Percentiles rank a stretch among this genome's conserved stretches.
Evolutionary conservation across 1,140 invertebrate species (phyloP).

Genomic region (Sitobion miscanthi): DNA sequence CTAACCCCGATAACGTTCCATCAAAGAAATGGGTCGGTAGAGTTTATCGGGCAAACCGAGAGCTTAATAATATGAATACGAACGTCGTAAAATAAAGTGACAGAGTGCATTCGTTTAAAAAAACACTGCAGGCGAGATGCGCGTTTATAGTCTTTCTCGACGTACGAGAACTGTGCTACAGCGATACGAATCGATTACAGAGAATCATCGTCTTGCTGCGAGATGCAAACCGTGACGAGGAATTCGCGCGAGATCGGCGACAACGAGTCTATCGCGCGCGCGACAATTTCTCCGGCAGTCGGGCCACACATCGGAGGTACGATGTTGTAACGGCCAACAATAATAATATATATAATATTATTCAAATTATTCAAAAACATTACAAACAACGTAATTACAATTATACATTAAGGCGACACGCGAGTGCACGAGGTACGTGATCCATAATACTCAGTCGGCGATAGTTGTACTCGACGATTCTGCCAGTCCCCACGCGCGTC

Average conservation of each 20-base stretch:
- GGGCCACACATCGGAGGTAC: not conserved
- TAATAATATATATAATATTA: not conserved
- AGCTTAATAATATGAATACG: not conserved
- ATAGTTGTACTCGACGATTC: too few species aligned
- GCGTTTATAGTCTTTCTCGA: not conserved
- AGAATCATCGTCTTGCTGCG: not conserved
- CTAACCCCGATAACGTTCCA: not conserved
- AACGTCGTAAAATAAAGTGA: not conserved
- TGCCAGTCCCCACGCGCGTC: too few species aligned
- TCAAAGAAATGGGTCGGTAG: not conserved
- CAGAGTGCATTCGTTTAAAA: not conserved
- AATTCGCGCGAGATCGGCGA: not conserved
- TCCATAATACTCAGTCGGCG: not conserved
- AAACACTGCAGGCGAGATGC: not conserved
- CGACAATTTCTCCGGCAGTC: not conserved
- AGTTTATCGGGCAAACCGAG: not conserved
- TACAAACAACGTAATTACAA: not conserved
- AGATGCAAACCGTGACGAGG: not conserved
- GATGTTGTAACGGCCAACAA: not conserved
- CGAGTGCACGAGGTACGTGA: not conserved
- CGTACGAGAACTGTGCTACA: not conserved
- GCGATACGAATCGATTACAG: constrained; percentile 13
- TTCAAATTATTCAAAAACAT: not conserved
- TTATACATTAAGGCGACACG: not conserved
- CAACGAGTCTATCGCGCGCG: not conserved